A percentile compares a stretch with the other conserved stretches of the same genome.
phyloP scores from a whole-genome alignment of 2,888 invertebrate genomes.

The Eledona agricola region DNA sequence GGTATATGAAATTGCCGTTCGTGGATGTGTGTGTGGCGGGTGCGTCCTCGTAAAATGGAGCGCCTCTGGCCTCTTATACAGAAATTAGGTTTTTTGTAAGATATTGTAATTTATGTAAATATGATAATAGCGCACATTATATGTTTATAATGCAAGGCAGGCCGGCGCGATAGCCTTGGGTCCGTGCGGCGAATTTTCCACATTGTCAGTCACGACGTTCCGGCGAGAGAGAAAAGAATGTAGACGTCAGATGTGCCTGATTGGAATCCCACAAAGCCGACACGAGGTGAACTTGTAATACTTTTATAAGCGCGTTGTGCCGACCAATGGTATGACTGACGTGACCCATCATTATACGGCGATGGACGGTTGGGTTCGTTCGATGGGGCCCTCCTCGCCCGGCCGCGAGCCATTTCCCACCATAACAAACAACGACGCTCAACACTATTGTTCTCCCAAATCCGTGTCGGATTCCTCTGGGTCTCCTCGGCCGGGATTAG shows the following conservation, averaged over 20 bases:
- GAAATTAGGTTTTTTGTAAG: constrained; percentile 55
- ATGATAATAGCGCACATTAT: constrained; percentile 59
- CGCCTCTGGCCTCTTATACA: constrained; percentile 41
- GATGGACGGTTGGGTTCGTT: constrained; percentile 48
- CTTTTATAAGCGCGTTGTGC: constrained; percentile 55
- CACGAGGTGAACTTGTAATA: constrained; percentile 54
- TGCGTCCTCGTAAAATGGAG: constrained; percentile 13
- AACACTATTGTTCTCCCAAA: constrained; percentile 21
- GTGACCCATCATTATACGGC: constrained; percentile 62
- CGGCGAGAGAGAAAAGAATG: constrained; percentile 48
- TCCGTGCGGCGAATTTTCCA: constrained; percentile 53
- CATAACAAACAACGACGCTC: constrained; percentile 25
- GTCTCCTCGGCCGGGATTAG: neutral
- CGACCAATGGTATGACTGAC: constrained; percentile 62
- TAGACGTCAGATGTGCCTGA: constrained; percentile 55
- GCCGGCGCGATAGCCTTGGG: constrained; percentile 53
- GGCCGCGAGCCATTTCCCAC: constrained; percentile 50
- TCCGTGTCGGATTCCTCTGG: constrained; percentile 20
- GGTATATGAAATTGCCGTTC: constrained; percentile 27
- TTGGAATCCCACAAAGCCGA: constrained; percentile 56
- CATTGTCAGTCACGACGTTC: constrained; percentile 56
- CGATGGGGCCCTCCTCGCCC: constrained; percentile 45
- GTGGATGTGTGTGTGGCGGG: constrained; percentile 24
- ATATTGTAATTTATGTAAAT: constrained; percentile 63
- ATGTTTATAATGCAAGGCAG: constrained; percentile 52